phyloP scores from a whole-genome alignment of 2,888 invertebrate genomes.

The Ganaspis brasiliensis region DNA sequence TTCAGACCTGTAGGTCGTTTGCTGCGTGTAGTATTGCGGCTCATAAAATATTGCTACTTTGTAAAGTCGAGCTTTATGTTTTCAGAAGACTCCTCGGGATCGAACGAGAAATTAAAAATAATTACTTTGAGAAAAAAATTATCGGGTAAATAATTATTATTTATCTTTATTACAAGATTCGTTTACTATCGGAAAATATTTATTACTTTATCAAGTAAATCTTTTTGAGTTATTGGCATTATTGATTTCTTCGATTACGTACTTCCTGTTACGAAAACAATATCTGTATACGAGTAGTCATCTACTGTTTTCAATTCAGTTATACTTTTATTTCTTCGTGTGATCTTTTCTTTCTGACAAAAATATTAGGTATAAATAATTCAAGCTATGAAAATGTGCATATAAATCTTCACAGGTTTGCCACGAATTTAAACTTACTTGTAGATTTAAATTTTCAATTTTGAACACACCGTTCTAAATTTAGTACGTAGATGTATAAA shows the following conservation, averaged over 20 bases:
- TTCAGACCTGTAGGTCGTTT: neutral
- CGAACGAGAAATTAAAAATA: neutral
- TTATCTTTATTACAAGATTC: too few species aligned
- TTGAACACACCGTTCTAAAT: neutral
- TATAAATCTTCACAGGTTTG: neutral
- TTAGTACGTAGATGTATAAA: neutral
- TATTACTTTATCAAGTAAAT: too few species aligned
- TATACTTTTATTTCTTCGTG: neutral
- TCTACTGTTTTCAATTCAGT: neutral
- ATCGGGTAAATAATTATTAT: too few species aligned
- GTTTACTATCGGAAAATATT: too few species aligned
- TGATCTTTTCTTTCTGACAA: neutral
- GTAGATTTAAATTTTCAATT: neutral
- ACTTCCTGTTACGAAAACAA: too few species aligned
- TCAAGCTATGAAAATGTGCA: neutral
- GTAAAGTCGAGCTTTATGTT: neutral
- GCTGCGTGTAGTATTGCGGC: neutral
- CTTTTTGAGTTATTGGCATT: too few species aligned
- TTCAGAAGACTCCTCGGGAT: neutral
- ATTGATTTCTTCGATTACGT: too few species aligned
- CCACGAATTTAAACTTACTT: neutral
- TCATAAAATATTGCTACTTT: constrained; percentile 9
- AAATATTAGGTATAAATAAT: neutral
- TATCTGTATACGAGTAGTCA: too few species aligned
- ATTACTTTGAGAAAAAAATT: neutral